Evolutionary conservation across 2,888 invertebrate species (phyloP).

Genomic region (Melinopterus prodromus): DNA sequence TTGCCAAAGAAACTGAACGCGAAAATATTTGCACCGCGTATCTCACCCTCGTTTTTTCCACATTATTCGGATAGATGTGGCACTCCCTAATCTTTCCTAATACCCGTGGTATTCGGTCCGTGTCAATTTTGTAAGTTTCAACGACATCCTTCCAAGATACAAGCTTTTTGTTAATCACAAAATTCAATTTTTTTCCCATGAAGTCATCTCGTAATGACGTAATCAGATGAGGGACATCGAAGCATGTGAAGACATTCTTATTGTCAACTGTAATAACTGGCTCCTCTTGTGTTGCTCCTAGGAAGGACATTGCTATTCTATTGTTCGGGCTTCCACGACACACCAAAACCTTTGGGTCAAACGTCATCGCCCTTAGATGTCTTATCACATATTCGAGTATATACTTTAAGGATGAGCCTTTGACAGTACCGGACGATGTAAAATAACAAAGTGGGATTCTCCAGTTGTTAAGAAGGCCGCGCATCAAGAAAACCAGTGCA

Average conservation of each 20-base stretch:
- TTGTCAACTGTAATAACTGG: constrained; percentile 30
- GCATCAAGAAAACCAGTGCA: constrained; percentile 35
- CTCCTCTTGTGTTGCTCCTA: constrained; percentile 33
- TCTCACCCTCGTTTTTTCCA: constrained; percentile 7
- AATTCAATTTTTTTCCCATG: constrained; percentile 9
- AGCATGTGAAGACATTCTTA: constrained; percentile 35
- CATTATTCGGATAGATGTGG: constrained; percentile 34
- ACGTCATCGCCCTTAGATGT: constrained; percentile 29
- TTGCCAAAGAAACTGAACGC: constrained; percentile 25
- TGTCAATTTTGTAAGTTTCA: constrained; percentile 35
- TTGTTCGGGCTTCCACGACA: constrained; percentile 34
- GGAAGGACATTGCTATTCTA: constrained; percentile 29
- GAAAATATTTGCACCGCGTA: not conserved
- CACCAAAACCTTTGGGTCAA: constrained; percentile 31
- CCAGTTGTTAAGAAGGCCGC: not conserved
- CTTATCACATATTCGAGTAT: constrained; percentile 33
- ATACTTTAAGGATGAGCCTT: constrained; percentile 26
- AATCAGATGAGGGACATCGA: constrained; percentile 41
- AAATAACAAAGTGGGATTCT: not conserved
- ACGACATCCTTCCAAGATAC: constrained; percentile 37
- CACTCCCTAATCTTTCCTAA: constrained; percentile 33
- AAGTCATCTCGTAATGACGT: constrained; percentile 31
- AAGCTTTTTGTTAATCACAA: constrained; percentile 30
- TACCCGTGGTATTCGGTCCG: constrained; percentile 31
- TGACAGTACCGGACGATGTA: constrained; percentile 36